Evolutionary conservation across 2,113 vertebrate genomes (phyloP), one percentile per base, ranked within the genome.

Genomic region (Alaudala cheleensis): DNA sequence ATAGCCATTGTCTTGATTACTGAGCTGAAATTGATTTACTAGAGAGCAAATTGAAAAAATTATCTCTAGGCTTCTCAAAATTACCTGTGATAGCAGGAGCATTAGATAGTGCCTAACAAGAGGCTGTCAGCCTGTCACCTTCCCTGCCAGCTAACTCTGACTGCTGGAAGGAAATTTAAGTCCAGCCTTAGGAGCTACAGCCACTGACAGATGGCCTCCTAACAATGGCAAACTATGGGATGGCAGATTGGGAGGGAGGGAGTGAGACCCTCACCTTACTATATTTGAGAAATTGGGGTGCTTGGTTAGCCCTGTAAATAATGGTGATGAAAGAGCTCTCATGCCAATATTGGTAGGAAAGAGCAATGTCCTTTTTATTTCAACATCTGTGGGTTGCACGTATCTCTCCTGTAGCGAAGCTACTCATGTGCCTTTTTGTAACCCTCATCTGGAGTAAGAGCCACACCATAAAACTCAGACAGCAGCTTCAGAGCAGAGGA

Each of bases 21-120:
- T 96, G 95, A 92, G 83, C 80, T 93, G 76, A 93, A 96, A 96
- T 91, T 91, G 95, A 96, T 94, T 97, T 88, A 89, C 88, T 91
- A 78, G 94, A 93, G 83, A 95, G 92, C 76, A 97, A 97, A 96
- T 93, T 95, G 95, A 37, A 95, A 95, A 96, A 96, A 94, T 96
- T 94, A 92, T 96, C 96, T 92, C 76, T 47, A 73, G 90, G 86
- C 92, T 97, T 91, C 85, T 86, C 40, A 91, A 96, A 97, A 97
- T 97, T 90, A 86, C 90, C 76, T 95, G 78, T 64, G 90, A 93
- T 92, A 94, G 96, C 86, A 94, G 96, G 65, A 96, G 94, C 74
- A 94, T 90, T 89, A 92, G 85, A 13, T 49, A 85, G 91, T 51
- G 77, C 72, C 96, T 78, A 95, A 84, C 34, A 83, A 85, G 94